Evolutionary conservation across 1,140 invertebrate species (phyloP), one percentile per base, ranked within the genome.

Genomic region (Pogonomyrmex barbatus): DNA sequence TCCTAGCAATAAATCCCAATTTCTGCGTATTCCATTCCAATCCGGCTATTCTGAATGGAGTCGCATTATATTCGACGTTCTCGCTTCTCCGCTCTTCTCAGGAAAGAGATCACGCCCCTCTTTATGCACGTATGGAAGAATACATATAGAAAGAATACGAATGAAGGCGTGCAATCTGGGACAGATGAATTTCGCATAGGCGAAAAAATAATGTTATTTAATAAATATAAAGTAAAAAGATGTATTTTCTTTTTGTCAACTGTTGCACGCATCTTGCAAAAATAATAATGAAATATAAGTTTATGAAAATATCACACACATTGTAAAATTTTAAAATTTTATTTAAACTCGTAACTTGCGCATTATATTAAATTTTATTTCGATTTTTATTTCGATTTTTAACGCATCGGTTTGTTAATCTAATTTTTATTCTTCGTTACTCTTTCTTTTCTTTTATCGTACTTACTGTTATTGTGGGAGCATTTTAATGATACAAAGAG

Each of bases 1-100:
- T 50, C 42, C 4, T 60, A 9, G 65, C 86, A 56, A 87, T 88
- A 88, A 88, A 88, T 88, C 60, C 78, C 87, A 87, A 87, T 84
- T 84, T 84, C 79, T 36, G 45, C 78, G 71, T 54, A 58, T 87
- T 83, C 47, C 63, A 58, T 76, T 63, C 63, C 56, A 33, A 87
- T 84, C 71, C 63, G 52, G 75, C 75, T 50, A 75, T 85, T 63
- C 63, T 78, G 47, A 85, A 86, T 73, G 45, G 42, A 56, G 24
- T 42, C 73, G n/a, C 24, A 3, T 76, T 58, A 47, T 39, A n/a
- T 58, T 71, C 42, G 56, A 62, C 63, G 36, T 47, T 36, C 30
- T 17, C 45, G 42, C 10, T 56, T 56, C 56, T 62, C 24, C 39
- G 36, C 17, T n/a, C n/a, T 60, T 60, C 60, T 50, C 50, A 14